These are phyloP conservation scores for Megaleporinus macrocephalus DNA, from an alignment of 2,113 vertebrate genomes.

Conservation along the genomic window DNA sequence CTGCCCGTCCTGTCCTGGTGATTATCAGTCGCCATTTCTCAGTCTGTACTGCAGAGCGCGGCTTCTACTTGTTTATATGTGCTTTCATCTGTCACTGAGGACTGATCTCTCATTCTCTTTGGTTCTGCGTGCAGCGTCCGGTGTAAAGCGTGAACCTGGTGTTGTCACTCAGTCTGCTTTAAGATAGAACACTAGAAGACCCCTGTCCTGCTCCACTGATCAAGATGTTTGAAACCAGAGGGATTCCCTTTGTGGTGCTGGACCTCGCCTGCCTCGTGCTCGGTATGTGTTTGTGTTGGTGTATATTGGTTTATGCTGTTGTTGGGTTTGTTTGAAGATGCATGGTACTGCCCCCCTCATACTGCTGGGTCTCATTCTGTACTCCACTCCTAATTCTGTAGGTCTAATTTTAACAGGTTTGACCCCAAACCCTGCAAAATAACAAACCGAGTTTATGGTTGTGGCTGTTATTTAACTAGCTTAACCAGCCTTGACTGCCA, in stretches of 20 bases:
- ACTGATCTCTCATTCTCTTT: background rate
- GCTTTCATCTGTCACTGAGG: no score
- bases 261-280: slow-evolving; percentile 87
- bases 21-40: slow-evolving; percentile 16
- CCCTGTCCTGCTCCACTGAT: background rate
- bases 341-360: background rate
- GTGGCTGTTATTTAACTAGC: no score
- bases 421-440: no score
- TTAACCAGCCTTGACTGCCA: no score
- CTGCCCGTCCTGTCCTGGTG: slow-evolving; percentile 1
- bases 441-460: no score
- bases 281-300: slow-evolving; percentile 80
- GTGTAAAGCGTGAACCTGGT: background rate
- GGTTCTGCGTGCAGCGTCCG: background rate
- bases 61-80: background rate
- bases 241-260: slow-evolving; percentile 87
- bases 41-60: no score
- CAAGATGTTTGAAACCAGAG: slow-evolving; percentile 89
- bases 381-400: no score
- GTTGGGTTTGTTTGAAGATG: background rate
- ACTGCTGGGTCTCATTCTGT: no score
- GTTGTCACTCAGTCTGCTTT: slow-evolving; percentile 2
- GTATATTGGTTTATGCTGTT: no score
- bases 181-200: no score
- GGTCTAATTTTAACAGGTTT: no score